phyloP scores from a whole-genome alignment of 1,140 invertebrate genomes.

The Nymphalis io region DNA sequence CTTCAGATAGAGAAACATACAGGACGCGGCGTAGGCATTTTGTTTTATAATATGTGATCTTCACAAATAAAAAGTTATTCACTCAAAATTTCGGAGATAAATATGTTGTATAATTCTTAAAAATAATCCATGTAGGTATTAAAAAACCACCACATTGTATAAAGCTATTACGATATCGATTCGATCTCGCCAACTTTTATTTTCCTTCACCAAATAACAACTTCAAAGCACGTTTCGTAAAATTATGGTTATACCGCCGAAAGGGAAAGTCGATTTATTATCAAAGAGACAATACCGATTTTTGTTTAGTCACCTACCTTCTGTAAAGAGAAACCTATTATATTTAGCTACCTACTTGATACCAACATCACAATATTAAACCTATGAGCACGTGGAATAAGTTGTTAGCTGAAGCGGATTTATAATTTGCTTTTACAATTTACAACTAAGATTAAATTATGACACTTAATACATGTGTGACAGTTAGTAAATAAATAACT shows the following conservation, averaged over 20 bases:
- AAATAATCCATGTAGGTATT: too few relatives aligned
- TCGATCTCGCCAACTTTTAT: not conserved
- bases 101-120: too few relatives aligned
- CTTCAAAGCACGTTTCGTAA: constrained; percentile 1
- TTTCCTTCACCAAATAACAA: constrained; percentile 8
- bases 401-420: not conserved
- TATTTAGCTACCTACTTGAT: constrained; percentile 51
- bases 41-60: too few relatives aligned
- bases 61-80: too few relatives aligned
- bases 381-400: not conserved
- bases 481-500: too few relatives aligned
- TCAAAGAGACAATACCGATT: constrained; percentile 35
- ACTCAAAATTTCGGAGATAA: too few relatives aligned
- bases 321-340: constrained; percentile 58
- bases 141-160: too few relatives aligned
- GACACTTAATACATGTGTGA: too few relatives aligned
- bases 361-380: constrained; percentile 55
- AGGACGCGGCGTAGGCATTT: too few relatives aligned
- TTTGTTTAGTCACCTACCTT: constrained; percentile 41
- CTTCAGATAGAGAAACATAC: too few relatives aligned
- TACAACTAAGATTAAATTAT: too few relatives aligned
- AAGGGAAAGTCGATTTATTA: constrained; percentile 23
- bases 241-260: not conserved
- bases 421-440: not conserved
- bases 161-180: not conserved